phyloP scores from a whole-genome alignment of 2,888 invertebrate genomes.

The Cheilosia vulpina region DNA sequence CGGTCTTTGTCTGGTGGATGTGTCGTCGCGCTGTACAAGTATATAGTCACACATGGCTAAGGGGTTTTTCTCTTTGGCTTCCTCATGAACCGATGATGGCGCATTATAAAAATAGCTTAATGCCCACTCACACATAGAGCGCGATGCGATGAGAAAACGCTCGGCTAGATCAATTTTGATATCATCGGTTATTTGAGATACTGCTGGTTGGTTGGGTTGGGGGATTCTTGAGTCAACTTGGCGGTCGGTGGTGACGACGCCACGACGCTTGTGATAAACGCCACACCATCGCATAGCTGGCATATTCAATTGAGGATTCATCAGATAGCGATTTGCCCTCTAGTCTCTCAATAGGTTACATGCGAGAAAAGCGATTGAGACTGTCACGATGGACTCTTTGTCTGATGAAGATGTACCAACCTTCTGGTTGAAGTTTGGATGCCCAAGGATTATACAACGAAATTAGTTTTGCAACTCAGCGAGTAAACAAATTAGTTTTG shows the following conservation, averaged over 20 bases:
- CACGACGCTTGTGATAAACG: slow-evolving; percentile 16
- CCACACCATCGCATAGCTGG: slow-evolving; percentile 41
- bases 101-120: slow-evolving; percentile 69
- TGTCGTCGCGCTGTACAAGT: slow-evolving; percentile 60
- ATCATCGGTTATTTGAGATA: slow-evolving; percentile 63
- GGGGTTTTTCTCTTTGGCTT: slow-evolving; percentile 56
- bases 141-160: not conserved
- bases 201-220: slow-evolving; percentile 13
- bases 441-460: not conserved
- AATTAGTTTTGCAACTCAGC: slow-evolving; percentile 12
- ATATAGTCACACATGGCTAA: slow-evolving; percentile 26
- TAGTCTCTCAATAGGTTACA: slow-evolving; percentile 48
- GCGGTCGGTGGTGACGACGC: slow-evolving; percentile 8
- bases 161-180: slow-evolving; percentile 46
- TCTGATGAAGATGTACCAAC: slow-evolving; percentile 3
- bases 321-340: slow-evolving; percentile 64
- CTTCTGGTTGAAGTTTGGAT: not conserved
- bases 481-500: slow-evolving; percentile 23
- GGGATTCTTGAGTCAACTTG: slow-evolving; percentile 24
- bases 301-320: slow-evolving; percentile 63
- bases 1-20: slow-evolving; percentile 46
- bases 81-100: slow-evolving; percentile 64
- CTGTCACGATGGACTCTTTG: slow-evolving; percentile 13
- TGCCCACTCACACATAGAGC: slow-evolving; percentile 28
- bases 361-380: slow-evolving; percentile 26